Percentiles rank a stretch among this genome's conserved stretches.
Evolutionary conservation across 1,140 invertebrate genomes (phyloP).

Genomic region (Halictus rubicundus): DNA sequence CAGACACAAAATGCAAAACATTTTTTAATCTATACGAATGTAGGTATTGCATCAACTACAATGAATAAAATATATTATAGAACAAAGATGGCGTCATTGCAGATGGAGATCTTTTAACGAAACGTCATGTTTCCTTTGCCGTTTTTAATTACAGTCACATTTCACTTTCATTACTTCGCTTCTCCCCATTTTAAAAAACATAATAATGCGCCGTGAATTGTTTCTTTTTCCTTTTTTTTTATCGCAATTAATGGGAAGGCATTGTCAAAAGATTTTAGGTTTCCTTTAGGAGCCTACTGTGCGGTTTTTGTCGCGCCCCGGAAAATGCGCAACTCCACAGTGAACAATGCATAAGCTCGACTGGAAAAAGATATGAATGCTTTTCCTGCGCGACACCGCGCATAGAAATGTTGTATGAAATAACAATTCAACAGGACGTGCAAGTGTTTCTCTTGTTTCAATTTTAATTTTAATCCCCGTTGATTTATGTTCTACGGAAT

Average conservation of each 20-base stretch:
- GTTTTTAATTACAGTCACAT: too few relatives aligned
- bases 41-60: too few relatives aligned
- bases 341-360: not conserved
- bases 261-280: not conserved
- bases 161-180: not conserved
- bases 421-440: not conserved
- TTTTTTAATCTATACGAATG: too few relatives aligned
- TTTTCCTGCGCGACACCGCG: not conserved
- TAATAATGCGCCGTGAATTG: not conserved
- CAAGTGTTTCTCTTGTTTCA: not conserved
- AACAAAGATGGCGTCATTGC: too few relatives aligned
- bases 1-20: too few relatives aligned
- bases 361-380: conserved; percentile 18
- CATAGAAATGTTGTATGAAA: not conserved
- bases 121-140: too few relatives aligned
- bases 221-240: too few relatives aligned
- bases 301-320: not conserved
- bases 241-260: conserved; percentile 7
- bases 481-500: not conserved
- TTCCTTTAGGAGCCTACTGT: not conserved
- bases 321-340: not conserved
- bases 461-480: conserved; percentile 10
- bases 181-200: too few relatives aligned
- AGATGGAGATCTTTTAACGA: too few relatives aligned
- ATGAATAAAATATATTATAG: too few relatives aligned